Evolutionary conservation across 2,888 invertebrate species (phyloP).

Genomic region (Apamea crenata): DNA sequence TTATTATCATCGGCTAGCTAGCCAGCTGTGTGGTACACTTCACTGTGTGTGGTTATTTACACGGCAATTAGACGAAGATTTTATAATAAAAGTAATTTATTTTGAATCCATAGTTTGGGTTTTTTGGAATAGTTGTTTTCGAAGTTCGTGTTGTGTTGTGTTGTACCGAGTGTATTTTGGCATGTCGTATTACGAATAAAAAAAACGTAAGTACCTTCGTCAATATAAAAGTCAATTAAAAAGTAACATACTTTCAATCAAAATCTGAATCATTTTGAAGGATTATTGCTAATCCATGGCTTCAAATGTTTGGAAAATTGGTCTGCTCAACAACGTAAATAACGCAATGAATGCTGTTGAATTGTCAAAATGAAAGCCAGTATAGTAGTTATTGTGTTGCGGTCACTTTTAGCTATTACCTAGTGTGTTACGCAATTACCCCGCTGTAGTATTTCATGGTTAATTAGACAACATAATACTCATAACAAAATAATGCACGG

Average conservation of each 20-base stretch:
- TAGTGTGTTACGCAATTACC: too few species aligned
- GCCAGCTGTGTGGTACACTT: neutral
- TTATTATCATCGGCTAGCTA: conserved; percentile 12
- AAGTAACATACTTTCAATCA: neutral
- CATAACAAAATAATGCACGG: neutral
- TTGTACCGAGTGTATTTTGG: neutral
- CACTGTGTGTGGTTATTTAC: neutral
- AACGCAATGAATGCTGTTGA: too few species aligned
- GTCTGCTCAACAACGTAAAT: too few species aligned
- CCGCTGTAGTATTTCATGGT: neutral
- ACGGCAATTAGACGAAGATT: too few species aligned
- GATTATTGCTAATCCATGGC: too few species aligned
- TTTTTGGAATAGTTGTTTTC: conserved; percentile 33
- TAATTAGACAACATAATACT: neutral
- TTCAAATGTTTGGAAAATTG: too few species aligned
- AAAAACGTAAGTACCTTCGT: neutral
- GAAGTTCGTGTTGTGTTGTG: neutral
- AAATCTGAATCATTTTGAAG: too few species aligned
- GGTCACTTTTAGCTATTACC: too few species aligned
- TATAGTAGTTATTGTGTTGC: too few species aligned
- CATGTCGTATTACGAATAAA: neutral
- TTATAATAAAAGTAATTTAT: neutral
- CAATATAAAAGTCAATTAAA: too few species aligned
- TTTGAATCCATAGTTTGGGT: neutral
- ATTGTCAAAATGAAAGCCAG: too few species aligned